Evolutionary conservation across 2,888 invertebrate genomes (phyloP).

Genomic region (Zaprionus bogoriensis): DNA sequence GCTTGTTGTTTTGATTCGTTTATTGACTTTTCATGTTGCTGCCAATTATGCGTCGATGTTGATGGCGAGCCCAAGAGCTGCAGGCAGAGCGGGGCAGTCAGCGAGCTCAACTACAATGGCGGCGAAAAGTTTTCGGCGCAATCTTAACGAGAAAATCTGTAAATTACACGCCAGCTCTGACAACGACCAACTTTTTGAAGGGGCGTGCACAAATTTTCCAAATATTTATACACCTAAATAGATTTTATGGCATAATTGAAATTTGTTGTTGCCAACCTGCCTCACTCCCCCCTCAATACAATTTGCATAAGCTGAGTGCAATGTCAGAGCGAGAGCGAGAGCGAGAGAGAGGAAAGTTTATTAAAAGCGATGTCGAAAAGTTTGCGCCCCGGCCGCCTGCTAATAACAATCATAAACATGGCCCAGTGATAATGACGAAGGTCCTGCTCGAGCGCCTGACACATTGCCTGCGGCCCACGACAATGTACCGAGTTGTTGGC

Average conservation of each 20-base stretch:
- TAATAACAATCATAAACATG: constrained; percentile 66
- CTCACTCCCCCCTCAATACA: constrained; percentile 13
- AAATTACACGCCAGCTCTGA: constrained; percentile 60
- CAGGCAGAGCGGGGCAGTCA: background rate
- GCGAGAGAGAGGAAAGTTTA: constrained; percentile 63
- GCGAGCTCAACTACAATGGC: constrained; percentile 55
- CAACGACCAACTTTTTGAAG: constrained; percentile 42
- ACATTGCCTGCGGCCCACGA: constrained; percentile 49
- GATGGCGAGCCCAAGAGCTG: background rate
- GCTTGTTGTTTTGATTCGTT: constrained; percentile 50
- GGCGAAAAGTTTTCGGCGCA: constrained; percentile 62
- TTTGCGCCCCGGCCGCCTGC: constrained; percentile 31
- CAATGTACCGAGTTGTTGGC: background rate
- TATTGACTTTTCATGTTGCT: constrained; percentile 72
- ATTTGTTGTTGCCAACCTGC: constrained; percentile 58
- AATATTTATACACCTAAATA: constrained; percentile 77
- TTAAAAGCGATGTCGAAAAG: constrained; percentile 60
- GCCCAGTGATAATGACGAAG: constrained; percentile 62
- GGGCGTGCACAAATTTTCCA: constrained; percentile 55
- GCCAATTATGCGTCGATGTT: constrained; percentile 65
- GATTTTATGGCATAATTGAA: constrained; percentile 77
- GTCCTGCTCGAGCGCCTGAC: constrained; percentile 45
- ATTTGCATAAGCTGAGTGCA: constrained; percentile 71
- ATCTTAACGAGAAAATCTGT: constrained; percentile 76
- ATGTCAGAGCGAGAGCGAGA: constrained; percentile 38